These are phyloP conservation scores for Leptoteleia sp. DNA, from an alignment of 1,140 invertebrate species.

Conservation along the genomic window DNA sequence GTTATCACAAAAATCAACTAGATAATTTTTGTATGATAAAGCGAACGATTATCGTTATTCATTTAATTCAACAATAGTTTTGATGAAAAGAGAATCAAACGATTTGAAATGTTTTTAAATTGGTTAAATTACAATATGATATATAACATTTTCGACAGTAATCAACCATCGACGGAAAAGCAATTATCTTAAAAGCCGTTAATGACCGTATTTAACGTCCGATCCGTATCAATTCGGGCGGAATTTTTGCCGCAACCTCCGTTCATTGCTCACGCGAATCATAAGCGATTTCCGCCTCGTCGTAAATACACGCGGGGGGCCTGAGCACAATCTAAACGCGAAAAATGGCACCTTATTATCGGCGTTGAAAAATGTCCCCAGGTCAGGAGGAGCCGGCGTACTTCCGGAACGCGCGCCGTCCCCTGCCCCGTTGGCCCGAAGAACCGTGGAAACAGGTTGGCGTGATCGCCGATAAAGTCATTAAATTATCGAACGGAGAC, in stretches of 20 bases:
- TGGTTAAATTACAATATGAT: too few species aligned
- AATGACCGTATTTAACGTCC: slow-evolving; percentile 1
- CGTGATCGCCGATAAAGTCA: slow-evolving; percentile 68
- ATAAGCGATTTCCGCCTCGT: slow-evolving; percentile 22
- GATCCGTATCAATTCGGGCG: slow-evolving; percentile 10
- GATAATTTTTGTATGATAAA: too few species aligned
- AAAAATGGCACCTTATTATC: slow-evolving; percentile 42
- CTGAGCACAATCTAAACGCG: slow-evolving; percentile 1
- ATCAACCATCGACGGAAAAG: background rate
- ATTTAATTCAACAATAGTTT: too few species aligned
- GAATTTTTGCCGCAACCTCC: background rate
- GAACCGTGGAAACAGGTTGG: slow-evolving; percentile 63
- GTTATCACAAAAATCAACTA: too few species aligned
- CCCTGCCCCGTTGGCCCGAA: too few species aligned
- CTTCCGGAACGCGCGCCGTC: background rate
- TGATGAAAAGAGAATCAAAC: too few species aligned
- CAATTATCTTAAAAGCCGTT: too few species aligned
- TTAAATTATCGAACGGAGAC: slow-evolving; percentile 69
- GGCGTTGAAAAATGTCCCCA: slow-evolving; percentile 48
- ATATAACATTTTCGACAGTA: too few species aligned
- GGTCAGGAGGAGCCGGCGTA: slow-evolving; percentile 15
- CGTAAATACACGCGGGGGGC: slow-evolving; percentile 21
- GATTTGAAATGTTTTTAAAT: too few species aligned
- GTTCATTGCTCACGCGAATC: background rate
- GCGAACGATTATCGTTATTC: too few species aligned